Evolutionary conservation across 1,140 invertebrate species (phyloP).

Genomic region (Ceratosolen solmsi): DNA sequence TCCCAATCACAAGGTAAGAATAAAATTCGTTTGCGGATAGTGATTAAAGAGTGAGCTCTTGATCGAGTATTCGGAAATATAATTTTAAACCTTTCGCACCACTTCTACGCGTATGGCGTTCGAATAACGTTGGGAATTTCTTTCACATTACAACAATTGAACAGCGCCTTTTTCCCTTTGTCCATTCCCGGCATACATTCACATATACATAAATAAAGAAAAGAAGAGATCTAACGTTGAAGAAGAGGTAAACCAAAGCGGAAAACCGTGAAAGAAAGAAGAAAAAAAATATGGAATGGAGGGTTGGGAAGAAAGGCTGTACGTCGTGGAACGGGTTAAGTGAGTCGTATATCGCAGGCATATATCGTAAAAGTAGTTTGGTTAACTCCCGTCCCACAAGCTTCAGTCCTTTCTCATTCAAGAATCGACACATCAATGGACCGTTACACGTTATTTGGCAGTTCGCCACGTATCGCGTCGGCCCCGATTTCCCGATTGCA

Average conservation of each 20-base stretch:
- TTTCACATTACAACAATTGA: constrained; percentile 8
- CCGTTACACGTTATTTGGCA: constrained; percentile 65
- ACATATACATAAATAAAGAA: background rate
- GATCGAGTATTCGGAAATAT: constrained; percentile 26
- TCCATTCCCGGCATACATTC: background rate
- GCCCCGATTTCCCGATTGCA: constrained; percentile 54
- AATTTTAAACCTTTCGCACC: constrained; percentile 17
- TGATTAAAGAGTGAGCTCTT: background rate
- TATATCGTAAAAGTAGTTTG: background rate
- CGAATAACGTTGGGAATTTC: constrained; percentile 3
- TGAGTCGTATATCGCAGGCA: constrained; percentile 17
- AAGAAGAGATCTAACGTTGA: background rate
- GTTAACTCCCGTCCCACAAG: background rate
- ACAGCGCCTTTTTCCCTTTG: background rate
- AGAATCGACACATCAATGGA: constrained; percentile 56
- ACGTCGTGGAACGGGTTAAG: constrained; percentile 33
- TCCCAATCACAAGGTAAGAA: background rate
- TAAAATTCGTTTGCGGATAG: background rate
- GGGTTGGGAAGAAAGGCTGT: no score
- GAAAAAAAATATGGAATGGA: background rate
- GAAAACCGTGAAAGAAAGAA: background rate
- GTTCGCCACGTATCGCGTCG: constrained; percentile 55
- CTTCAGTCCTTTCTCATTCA: constrained; percentile 15
- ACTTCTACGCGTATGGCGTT: background rate
- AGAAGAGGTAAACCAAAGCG: background rate